Percentiles rank a stretch among this genome's conserved stretches.
These are phyloP conservation scores for Liparis tanakae DNA, from an alignment of 2,797 vertebrate species.

Conservation along the genomic window DNA sequence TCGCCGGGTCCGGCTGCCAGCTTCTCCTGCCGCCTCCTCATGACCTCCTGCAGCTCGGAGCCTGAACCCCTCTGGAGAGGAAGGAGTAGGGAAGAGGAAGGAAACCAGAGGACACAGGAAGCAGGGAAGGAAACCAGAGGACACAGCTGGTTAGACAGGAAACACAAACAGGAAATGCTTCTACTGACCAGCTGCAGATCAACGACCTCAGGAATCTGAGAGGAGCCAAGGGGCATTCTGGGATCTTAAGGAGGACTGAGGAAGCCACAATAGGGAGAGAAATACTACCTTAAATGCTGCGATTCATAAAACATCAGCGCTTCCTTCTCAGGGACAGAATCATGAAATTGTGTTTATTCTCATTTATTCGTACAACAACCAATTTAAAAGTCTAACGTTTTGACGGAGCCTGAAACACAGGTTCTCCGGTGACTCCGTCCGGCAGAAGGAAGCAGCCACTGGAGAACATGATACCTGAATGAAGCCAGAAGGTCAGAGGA, in stretches of 20 bases:
- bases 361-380: neutral
- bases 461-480: constrained; percentile 74
- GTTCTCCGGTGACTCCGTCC: constrained; percentile 45
- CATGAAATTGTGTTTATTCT: neutral
- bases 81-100: no score
- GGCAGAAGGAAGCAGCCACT: constrained; percentile 51
- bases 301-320: constrained; percentile 28
- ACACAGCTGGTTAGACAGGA: neutral
- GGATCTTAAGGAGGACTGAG: constrained; percentile 32
- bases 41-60: constrained; percentile 95
- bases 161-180: neutral
- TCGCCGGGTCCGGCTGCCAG: constrained; percentile 89
- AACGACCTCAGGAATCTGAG: constrained; percentile 2
- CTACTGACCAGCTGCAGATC: neutral
- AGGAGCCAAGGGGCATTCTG: constrained; percentile 53
- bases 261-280: constrained; percentile 43
- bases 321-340: constrained; percentile 70
- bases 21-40: constrained; percentile 95
- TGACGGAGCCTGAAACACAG: no score
- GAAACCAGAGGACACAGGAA: neutral
- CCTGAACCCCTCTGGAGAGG: constrained; percentile 83
- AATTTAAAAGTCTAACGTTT: no score
- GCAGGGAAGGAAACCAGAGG: neutral
- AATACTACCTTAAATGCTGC: constrained; percentile 47
- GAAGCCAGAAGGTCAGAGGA: constrained; percentile 76